Base-by-base conservation (phyloP, 2,797 vertebrate genomes). In the Scarus forsteni region DNA sequence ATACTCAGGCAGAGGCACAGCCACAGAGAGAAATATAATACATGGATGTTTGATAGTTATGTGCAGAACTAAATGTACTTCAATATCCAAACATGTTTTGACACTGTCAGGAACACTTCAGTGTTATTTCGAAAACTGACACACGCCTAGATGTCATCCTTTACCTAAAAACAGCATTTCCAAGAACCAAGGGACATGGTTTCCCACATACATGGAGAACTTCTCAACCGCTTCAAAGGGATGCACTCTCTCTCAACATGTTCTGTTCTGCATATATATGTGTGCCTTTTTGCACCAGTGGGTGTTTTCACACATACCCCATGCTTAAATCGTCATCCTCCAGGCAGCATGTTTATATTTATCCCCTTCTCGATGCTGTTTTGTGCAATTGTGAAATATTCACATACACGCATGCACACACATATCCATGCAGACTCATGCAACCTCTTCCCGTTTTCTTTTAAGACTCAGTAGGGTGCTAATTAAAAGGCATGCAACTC, bases 401-500 rank as follows among this genome's bases (percentile, higher is more conserved):
- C 79, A 64, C 69, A 67, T 48, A 7, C 14, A 27, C 15, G 1
- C 35, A 1, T 6, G 49, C 55, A 11, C 40, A 45, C 64, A 43
- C 69, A 52, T 52, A 58, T 0, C 65, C 42, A 69, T 50, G 58
- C 51, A 48, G 34, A 12, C 66, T 65, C 57, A 39, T 42, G 48
- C 49, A n/a, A 10, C 63, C 42, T 53, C 52, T 57, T 64, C 52
- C 51, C 84, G 73, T 69, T 86, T 77, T 66, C 51, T 66, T 81
- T 85, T 86, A 91, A 73, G 84, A n/a, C n/a, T n/a, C n/a, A 83
- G 73, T 75, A 43, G 6, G 51, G 69, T 50, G 75, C 85, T 93
- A 91, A 93, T 93, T 90, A 92, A 80, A 81, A 85, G 66, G 49
- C 49, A 16, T 66, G 64, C 68, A 80, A 61, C 79, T 85, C 67